Percentiles rank a stretch among this genome's conserved stretches.
Conservation (phyloP, 2,113 vertebrate genomes). For the Polypterus senegalus region DNA sequence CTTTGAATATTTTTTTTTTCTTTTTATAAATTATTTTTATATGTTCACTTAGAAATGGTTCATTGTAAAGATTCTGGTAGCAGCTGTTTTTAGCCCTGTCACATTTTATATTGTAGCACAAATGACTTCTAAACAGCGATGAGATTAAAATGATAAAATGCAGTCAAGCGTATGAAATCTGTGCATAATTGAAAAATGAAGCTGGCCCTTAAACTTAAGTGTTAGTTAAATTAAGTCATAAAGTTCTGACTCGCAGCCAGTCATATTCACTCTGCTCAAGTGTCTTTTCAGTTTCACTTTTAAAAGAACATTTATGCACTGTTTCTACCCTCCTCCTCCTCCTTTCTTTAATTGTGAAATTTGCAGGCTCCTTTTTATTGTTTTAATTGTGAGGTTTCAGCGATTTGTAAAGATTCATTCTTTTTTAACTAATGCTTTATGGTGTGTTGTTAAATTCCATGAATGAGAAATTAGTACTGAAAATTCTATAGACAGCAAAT, state of each 20-base stretch:
- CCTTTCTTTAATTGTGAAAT: background rate
- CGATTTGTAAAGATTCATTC: too few species aligned
- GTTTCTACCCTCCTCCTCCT: background rate
- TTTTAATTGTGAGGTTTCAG: too few species aligned
- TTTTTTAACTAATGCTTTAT: too few species aligned
- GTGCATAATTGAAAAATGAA: conserved; percentile 15
- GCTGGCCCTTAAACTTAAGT: conserved; percentile 14
- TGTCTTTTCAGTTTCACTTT: background rate
- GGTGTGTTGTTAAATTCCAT: too few species aligned
- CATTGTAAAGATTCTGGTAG: background rate
- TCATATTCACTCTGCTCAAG: conserved; percentile 6
- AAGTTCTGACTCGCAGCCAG: conserved; percentile 9
- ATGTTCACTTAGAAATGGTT: background rate
- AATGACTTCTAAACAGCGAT: background rate
- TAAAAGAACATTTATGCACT: background rate
- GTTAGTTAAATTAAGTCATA: conserved; percentile 20
- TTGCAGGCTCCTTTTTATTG: too few species aligned
- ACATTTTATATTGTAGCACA: conserved; percentile 3
- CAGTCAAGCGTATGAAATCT: conserved; percentile 10
- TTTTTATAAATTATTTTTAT: background rate
- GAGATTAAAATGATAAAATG: conserved; percentile 8
- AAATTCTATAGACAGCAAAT: too few species aligned
- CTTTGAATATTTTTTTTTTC: too few species aligned
- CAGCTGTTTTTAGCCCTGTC: conserved; percentile 1
- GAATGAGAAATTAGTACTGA: too few species aligned